Evolutionary conservation across 2,113 vertebrate genomes (phyloP).

Genomic region (Furnarius figulus): DNA sequence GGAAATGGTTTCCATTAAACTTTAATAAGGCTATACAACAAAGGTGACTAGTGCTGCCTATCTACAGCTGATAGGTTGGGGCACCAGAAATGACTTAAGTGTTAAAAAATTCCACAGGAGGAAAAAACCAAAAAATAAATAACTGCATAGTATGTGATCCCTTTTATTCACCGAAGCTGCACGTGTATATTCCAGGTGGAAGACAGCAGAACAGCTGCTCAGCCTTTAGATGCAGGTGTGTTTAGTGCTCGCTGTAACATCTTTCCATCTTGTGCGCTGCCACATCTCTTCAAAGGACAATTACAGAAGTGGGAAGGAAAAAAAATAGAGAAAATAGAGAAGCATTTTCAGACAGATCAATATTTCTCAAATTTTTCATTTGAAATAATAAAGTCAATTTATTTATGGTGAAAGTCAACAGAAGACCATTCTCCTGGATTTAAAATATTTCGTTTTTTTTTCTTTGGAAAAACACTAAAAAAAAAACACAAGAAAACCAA

Average conservation of each 20-base stretch:
- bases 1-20: not conserved
- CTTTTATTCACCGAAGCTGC: constrained; percentile 16
- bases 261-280: not conserved
- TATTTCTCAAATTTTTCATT: constrained; percentile 21
- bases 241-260: not conserved
- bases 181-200: not conserved
- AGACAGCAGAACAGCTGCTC: not conserved
- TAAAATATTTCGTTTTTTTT: constrained; percentile 55
- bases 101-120: not conserved
- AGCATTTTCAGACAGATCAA: not conserved
- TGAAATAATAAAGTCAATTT: constrained; percentile 73
- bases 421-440: constrained; percentile 76
- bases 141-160: constrained; percentile 3
- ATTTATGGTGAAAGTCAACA: constrained; percentile 74
- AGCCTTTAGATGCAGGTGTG: not conserved
- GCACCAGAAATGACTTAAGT: not conserved
- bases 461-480: not conserved
- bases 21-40: not conserved
- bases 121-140: not conserved
- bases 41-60: not conserved
- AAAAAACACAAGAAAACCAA: constrained; percentile 5
- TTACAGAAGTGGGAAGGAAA: not conserved
- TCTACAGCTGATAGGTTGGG: not conserved
- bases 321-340: not conserved
- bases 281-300: not conserved